These are phyloP conservation scores for Entomobrya proxima DNA, from an alignment of 2,888 invertebrate species.

Conservation along the genomic window DNA sequence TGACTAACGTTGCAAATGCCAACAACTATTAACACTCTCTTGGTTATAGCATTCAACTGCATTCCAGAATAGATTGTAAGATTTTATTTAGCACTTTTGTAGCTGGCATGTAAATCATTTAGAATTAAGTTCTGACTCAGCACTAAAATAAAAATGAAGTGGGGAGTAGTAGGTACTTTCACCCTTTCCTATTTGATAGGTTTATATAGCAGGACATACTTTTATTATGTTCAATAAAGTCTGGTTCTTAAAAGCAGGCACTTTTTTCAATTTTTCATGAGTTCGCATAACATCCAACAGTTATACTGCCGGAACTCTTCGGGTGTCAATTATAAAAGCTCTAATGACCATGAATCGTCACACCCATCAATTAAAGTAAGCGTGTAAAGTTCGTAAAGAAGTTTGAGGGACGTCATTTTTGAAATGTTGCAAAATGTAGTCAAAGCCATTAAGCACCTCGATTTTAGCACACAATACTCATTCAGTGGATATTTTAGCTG, in stretches of 20 bases:
- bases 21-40: neutral
- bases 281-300: neutral
- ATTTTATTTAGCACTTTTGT: constrained; percentile 14
- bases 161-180: neutral
- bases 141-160: neutral
- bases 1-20: neutral
- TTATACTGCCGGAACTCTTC: neutral
- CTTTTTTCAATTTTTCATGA: neutral
- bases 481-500: neutral
- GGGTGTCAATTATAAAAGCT: neutral
- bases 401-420: neutral
- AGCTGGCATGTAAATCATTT: constrained; percentile 46
- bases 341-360: neutral
- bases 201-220: too few species aligned
- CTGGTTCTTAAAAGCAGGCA: neutral
- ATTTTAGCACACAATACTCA: neutral
- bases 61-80: neutral
- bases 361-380: neutral
- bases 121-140: constrained; percentile 3
- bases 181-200: neutral
- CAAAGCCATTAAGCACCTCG: neutral
- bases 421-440: neutral
- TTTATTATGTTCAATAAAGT: neutral
- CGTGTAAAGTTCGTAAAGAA: too few species aligned
- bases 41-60: neutral